Conservation (phyloP, 1,140 invertebrate genomes). For the Akabosia matsudoensis region DNA sequence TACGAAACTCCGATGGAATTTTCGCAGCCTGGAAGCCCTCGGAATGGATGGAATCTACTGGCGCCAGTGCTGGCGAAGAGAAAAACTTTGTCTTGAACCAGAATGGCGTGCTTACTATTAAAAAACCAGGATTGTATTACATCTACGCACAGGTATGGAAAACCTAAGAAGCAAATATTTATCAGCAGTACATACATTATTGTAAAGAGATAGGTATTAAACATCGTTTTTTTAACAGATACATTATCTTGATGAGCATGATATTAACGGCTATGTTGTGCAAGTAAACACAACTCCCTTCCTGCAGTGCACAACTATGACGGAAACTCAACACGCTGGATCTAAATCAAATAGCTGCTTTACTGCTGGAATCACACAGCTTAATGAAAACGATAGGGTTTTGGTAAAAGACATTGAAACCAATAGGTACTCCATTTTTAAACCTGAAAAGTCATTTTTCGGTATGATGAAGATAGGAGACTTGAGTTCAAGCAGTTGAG, state of each 20-base stretch:
- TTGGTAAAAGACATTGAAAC: conserved; percentile 65
- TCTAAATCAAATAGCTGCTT: conserved; percentile 62
- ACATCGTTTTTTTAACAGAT: conserved; percentile 51
- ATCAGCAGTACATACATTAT: not conserved
- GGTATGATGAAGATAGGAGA: conserved; percentile 71
- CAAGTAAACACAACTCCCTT: conserved; percentile 54
- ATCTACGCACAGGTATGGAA: conserved; percentile 66
- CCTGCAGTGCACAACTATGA: conserved; percentile 60
- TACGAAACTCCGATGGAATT: conserved; percentile 53
- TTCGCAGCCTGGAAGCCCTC: conserved; percentile 56
- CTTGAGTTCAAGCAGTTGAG: not conserved
- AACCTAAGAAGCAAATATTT: conserved; percentile 32
- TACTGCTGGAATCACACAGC: conserved; percentile 64
- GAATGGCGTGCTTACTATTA: conserved; percentile 57
- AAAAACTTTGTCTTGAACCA: conserved; percentile 50
- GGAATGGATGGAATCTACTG: conserved; percentile 53
- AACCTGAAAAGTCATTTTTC: conserved; percentile 73
- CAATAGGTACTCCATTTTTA: conserved; percentile 65
- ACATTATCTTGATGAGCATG: conserved; percentile 63
- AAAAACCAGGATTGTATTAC: conserved; percentile 61
- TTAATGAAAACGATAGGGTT: conserved; percentile 62
- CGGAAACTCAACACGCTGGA: conserved; percentile 51
- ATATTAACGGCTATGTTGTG: conserved; percentile 62
- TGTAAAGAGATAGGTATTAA: conserved; percentile 28
- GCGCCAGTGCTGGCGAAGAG: conserved; percentile 48